Evolutionary conservation across 2,797 vertebrate genomes (phyloP), one percentile per base, ranked within the genome.

Genomic region (Manis javanica): DNA sequence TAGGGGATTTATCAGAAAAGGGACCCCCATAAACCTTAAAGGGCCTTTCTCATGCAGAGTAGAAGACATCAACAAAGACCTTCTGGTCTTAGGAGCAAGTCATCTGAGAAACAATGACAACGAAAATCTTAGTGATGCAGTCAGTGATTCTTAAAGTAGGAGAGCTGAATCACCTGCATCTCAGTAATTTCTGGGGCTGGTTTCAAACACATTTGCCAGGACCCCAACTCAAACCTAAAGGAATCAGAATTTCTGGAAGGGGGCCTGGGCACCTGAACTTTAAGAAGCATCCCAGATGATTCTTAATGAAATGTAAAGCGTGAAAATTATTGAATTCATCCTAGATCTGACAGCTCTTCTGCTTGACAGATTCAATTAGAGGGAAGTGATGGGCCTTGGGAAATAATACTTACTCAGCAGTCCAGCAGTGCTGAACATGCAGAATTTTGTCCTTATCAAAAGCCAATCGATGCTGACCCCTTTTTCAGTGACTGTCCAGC

Each of bases 371-470:
- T 66, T 26, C 69, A 81, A 24, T 74, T 81, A 63, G 49, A 84
- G 13, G n/a, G 34, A 94, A 39, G 5, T 7, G n/a, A 66, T 68
- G 29, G 66, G 49, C 14, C 42, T 78, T 83, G 61, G 78, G 63
- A 90, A 95, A 66, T 57, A 84, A 71, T 93, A 83, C 8, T 88
- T 81, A 83, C 55, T 92, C 18, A 42, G 66, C 42, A 66, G 49
- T 71, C 63, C 13, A 61, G 37, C 11, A 57, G 12, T 68, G 46
- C 49, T 57, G 46, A 94, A 90, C 24, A 85, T 24, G 5, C n/a
- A 78, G 16, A 69, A 87, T 37, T 92, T 59, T 77, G n/a, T 94
- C 39, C 75, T 87, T 75, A 57, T 81, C 55, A 75, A 91, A 97
- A 95, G 23, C 51, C 75, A 68, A 5, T 91, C 23, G 4, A n/a